A percentile compares a stretch with the other conserved stretches of the same genome.
phyloP scores from a whole-genome alignment of 2,113 vertebrate species.

The Chunga burmeisteri region DNA sequence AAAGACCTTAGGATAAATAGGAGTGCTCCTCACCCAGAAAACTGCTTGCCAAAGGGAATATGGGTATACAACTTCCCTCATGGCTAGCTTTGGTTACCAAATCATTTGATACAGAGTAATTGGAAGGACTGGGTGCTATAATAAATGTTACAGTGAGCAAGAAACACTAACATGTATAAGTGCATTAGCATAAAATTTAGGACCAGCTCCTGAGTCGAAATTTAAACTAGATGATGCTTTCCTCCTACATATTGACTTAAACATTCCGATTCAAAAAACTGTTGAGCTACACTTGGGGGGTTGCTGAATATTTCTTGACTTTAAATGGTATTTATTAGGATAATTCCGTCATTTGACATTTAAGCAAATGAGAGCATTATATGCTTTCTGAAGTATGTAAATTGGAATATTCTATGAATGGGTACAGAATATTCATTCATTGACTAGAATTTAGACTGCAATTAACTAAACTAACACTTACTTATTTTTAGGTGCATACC shows the following conservation, averaged over 20 bases:
- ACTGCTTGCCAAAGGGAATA: background rate
- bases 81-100: background rate
- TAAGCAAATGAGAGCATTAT: constrained; percentile 5
- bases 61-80: background rate
- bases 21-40: background rate
- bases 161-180: background rate
- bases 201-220: background rate
- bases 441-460: constrained; percentile 1
- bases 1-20: background rate
- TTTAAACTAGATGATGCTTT: background rate
- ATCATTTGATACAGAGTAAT: background rate
- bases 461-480: constrained; percentile 32
- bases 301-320: constrained; percentile 1
- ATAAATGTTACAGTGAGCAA: background rate
- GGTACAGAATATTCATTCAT: background rate
- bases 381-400: background rate
- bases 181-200: background rate
- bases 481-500: constrained; percentile 40
- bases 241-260: background rate
- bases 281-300: background rate
- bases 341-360: constrained; percentile 31
- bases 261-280: background rate
- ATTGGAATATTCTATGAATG: background rate
- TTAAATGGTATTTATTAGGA: constrained; percentile 6
- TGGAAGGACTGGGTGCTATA: background rate